phyloP scores from a whole-genome alignment of 1,140 invertebrate genomes.

The Homalodisca vitripennis region DNA sequence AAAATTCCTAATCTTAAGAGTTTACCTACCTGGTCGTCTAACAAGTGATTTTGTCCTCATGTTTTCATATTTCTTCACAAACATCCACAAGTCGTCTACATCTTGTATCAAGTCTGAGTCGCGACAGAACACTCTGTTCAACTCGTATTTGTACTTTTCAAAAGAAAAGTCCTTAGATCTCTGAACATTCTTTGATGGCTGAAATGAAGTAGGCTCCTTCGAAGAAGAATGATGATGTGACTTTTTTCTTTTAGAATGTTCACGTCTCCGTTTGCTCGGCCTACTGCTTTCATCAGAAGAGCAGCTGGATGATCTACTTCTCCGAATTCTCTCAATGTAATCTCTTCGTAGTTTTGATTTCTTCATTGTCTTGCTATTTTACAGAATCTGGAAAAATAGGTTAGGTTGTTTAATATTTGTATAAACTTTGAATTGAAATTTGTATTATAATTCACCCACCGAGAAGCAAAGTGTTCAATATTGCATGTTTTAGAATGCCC shows the following conservation, averaged over 20 bases:
- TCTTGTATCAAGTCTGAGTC: conserved; percentile 35
- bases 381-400: too few relatives aligned
- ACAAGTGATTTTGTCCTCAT: conserved; percentile 35
- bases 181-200: background rate
- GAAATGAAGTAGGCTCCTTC: background rate
- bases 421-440: too few relatives aligned
- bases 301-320: conserved; percentile 5
- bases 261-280: background rate
- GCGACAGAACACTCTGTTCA: conserved; percentile 27
- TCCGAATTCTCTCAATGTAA: too few relatives aligned
- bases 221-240: background rate
- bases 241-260: background rate
- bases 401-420: too few relatives aligned
- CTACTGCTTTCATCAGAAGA: conserved; percentile 18
- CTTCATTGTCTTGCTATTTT: too few relatives aligned
- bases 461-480: too few relatives aligned
- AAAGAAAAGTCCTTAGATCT: conserved; percentile 7
- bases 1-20: background rate
- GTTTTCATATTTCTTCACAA: conserved; percentile 40
- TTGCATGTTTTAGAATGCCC: too few relatives aligned
- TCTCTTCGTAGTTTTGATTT: too few relatives aligned
- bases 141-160: conserved; percentile 21
- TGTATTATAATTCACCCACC: too few relatives aligned
- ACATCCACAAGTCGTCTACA: conserved; percentile 39
- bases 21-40: background rate